Percentiles rank a stretch among this genome's conserved stretches.
Conservation (phyloP, 1,140 invertebrate genomes). For the Spodoptera frugiperda region DNA sequence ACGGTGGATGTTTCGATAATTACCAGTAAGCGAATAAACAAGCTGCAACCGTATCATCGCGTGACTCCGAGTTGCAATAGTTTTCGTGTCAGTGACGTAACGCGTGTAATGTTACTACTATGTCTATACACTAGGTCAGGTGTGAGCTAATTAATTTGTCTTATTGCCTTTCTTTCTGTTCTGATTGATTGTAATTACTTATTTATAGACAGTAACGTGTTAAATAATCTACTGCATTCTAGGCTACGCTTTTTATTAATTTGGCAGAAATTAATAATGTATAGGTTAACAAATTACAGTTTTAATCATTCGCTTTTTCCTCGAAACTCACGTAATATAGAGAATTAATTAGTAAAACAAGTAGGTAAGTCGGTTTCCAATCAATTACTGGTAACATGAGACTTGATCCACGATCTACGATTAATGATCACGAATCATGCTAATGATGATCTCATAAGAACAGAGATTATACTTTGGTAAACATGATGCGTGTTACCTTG, state of each 20-base stretch:
- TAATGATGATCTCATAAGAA: conserved; percentile 13
- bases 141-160: not conserved
- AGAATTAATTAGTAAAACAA: conserved; percentile 9
- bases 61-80: conserved; percentile 18
- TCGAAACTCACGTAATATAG: not conserved
- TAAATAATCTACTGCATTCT: too few relatives aligned
- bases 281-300: too few relatives aligned
- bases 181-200: too few relatives aligned
- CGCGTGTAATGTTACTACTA: not conserved
- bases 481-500: conserved; percentile 15
- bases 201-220: too few relatives aligned
- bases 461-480: not conserved
- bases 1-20: not conserved
- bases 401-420: conserved; percentile 24
- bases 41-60: conserved; percentile 25
- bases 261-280: too few relatives aligned
- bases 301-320: too few relatives aligned
- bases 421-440: conserved; percentile 8
- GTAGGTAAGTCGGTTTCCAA: conserved; percentile 19
- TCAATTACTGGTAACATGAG: conserved; percentile 11
- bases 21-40: not conserved
- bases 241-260: too few relatives aligned
- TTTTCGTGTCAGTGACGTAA: conserved; percentile 37
- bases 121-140: not conserved
- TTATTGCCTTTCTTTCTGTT: too few relatives aligned